Percentiles rank a stretch among this genome's conserved stretches.
Conservation (phyloP, 1,140 invertebrate genomes). For the Formica selysi region DNA sequence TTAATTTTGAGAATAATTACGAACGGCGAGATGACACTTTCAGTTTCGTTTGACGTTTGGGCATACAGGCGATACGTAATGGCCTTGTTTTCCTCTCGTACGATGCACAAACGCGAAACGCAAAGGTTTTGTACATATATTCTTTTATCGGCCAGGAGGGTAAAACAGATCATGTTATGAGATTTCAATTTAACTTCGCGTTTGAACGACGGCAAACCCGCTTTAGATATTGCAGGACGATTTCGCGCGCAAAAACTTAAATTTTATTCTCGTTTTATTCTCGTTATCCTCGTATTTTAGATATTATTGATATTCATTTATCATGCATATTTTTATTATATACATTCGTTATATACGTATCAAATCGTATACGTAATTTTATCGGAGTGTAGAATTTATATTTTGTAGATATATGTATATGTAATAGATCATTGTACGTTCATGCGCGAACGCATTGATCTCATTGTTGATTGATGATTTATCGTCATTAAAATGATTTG, state of each 20-base stretch:
- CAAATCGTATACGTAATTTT: constrained; percentile 49
- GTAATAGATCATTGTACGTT: background rate
- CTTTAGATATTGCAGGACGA: constrained; percentile 22
- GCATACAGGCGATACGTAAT: constrained; percentile 34
- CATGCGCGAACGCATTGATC: constrained; percentile 6
- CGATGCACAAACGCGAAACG: constrained; percentile 36
- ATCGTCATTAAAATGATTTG: constrained; percentile 32
- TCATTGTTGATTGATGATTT: background rate
- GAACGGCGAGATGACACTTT: background rate
- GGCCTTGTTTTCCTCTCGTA: constrained; percentile 21
- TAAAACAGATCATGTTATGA: background rate
- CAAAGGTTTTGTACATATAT: constrained; percentile 19
- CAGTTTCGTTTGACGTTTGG: constrained; percentile 26
- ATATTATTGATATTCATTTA: constrained; percentile 16
- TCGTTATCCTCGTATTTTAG: constrained; percentile 11
- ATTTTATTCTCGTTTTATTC: constrained; percentile 13
- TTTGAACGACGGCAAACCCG: constrained; percentile 1
- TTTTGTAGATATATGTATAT: background rate
- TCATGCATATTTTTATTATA: background rate
- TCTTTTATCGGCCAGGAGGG: constrained; percentile 8
- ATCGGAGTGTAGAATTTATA: constrained; percentile 14
- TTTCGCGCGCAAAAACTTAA: constrained; percentile 19
- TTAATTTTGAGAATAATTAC: constrained; percentile 9
- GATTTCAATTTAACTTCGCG: constrained; percentile 38
- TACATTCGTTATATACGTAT: constrained; percentile 13